Base-by-base conservation (phyloP, 2,113 vertebrate species). In the Campylomormyrus numenius region DNA sequence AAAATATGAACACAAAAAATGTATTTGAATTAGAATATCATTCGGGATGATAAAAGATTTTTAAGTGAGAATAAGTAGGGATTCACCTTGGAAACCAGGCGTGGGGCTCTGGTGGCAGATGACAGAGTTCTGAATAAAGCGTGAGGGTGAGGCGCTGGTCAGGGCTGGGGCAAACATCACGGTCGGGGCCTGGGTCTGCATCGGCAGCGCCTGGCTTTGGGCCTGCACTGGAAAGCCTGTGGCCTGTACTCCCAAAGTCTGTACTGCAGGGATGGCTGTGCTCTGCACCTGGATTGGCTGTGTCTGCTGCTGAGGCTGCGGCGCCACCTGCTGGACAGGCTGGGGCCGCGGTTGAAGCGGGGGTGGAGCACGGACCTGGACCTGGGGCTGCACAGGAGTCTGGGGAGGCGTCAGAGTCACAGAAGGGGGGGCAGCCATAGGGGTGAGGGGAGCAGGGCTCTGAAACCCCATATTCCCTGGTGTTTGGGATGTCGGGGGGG, bases 91-190 rank as follows among this genome's bases (percentile, higher is more conserved):
- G 90, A 99, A 99, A 92, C 97, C 93, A 0, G 96, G 93, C 7
- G 95, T 94, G 0, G 96, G 95, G 0, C 92, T 95, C 91, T 98
- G 98, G 93, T 99, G 98, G 94, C 98, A 99, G 93, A 99, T 97
- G 91, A 99, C 93, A 0, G 97, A 97, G 95, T 97, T 98, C 94
- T 98, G 98, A 93, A 99, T 98, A 91, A 99, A 97, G 84, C 97
- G 97, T 0, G 98, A 97, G 91, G 96, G 97, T 0, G 96, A 95
- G 2, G 96, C 93, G 0, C 94, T 97, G 93, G 97, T 97, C 94
- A 97, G 96, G 0, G 95, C 96, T 0, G 96, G 97, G 0, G 98
- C 91, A 7, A 99, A 97, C 98, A 99, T 98, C 39, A 99, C 97
- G 0, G 98, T 97, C 91, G 99, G 96, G 84, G 95, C 94, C 87